Base-by-base conservation (phyloP, 2,113 vertebrate genomes). In the Sula dactylatra region DNA sequence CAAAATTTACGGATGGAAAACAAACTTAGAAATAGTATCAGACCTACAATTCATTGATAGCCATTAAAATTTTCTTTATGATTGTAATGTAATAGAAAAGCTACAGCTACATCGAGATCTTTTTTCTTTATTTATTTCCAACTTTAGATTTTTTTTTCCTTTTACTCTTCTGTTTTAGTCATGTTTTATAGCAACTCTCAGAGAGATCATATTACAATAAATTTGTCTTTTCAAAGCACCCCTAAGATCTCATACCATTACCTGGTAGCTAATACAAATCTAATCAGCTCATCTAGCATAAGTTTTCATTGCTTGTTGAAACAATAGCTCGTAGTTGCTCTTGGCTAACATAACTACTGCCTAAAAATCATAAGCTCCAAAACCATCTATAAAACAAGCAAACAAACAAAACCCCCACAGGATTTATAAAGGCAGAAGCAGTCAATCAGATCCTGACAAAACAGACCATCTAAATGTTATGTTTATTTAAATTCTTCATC, bases 401-500 rank as follows among this genome's bases (percentile, higher is more conserved):
- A 76, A 27, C 32, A 85, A 84, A 61, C 24, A 64, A 44, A 80
- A 49, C 52, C 11, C 45, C 34, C 45, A 27, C 42, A 47, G 16
- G 80, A 73, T 95, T 93, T 47, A 82, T 54, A 69, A 91, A 20
- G 36, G 54, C 72, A 90, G 81, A 87, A 88, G 65, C 29, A 42
- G 79, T 89, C 71, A 84, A 82, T 69, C 89, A 92, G 77, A 50
- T 44, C 89, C 74, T 94, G 34, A 71, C 82, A 77, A 86, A 81
- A 77, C 3, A 95, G 29, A 25, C 49, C 40, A 77, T 25, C 34
- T 82, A 67, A 92, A 82, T 78, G 61, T 88, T 93, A 29, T 32
- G 44, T 94, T 94, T 97, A 92, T 97, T 97, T 95, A 89, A 94
- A 91, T 95, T 70, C 40, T 59, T 93, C 90, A 71, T 85, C 80